Evolutionary conservation across 2,888 invertebrate genomes (phyloP).

Genomic region (Sarcophaga caerulescens): DNA sequence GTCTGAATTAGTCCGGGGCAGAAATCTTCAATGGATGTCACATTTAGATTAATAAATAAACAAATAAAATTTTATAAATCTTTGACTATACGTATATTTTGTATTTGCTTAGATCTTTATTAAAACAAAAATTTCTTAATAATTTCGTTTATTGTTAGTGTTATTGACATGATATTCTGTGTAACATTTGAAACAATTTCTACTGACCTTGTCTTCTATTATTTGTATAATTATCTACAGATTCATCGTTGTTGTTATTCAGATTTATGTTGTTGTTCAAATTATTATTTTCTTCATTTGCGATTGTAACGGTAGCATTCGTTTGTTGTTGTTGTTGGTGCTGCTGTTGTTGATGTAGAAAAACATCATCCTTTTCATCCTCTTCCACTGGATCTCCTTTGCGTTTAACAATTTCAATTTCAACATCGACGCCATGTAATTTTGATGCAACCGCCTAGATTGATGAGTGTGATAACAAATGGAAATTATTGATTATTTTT

Average conservation of each 20-base stretch:
- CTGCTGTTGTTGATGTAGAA: conserved; percentile 72
- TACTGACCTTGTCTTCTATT: conserved; percentile 70
- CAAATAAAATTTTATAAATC: too few species aligned
- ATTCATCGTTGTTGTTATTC: conserved; percentile 73
- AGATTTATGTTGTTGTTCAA: conserved; percentile 68
- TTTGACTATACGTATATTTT: too few species aligned
- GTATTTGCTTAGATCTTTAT: too few species aligned
- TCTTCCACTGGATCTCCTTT: conserved; percentile 86
- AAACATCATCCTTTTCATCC: conserved; percentile 75
- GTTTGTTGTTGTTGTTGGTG: conserved; percentile 62
- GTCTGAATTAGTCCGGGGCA: too few species aligned
- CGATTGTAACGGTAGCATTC: conserved; percentile 42
- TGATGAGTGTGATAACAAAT: conserved; percentile 2
- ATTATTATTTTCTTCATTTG: conserved; percentile 68
- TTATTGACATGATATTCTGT: too few species aligned
- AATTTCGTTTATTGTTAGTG: not conserved
- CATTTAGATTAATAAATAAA: too few species aligned
- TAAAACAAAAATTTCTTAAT: not conserved
- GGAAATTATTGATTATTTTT: conserved; percentile 9
- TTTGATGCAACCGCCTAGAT: conserved; percentile 94
- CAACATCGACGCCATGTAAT: conserved; percentile 95
- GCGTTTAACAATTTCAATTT: conserved; percentile 93
- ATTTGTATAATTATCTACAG: conserved; percentile 65
- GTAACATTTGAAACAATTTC: too few species aligned
- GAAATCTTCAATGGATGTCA: too few species aligned